These are phyloP conservation scores for Apteryx mantelli DNA, from an alignment of 2,113 vertebrate genomes.

Conservation along the genomic window DNA sequence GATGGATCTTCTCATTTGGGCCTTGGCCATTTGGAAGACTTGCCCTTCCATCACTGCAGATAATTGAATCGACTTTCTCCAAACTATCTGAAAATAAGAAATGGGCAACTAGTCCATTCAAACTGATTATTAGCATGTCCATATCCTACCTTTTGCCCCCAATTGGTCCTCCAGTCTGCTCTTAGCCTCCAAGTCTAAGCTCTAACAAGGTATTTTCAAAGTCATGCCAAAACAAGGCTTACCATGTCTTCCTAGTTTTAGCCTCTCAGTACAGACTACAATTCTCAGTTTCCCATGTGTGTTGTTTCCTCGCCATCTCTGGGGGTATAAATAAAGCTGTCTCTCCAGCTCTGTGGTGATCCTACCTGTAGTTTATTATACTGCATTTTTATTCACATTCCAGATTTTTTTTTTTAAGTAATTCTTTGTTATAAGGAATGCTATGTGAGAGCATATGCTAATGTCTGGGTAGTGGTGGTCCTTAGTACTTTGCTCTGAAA, in stretches of 20 bases:
- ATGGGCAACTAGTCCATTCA: neutral
- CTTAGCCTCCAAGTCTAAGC: neutral
- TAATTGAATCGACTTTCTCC: neutral
- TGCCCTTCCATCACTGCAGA: neutral
- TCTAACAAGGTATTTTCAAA: neutral
- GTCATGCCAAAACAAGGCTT: neutral
- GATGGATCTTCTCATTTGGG: neutral
- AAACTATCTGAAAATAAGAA: neutral
- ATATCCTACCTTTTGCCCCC: neutral
- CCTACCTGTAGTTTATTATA: neutral
- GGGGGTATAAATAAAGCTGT: neutral
- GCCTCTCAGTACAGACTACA: neutral
- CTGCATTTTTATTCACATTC: neutral
- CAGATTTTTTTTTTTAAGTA: neutral
- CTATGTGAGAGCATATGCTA: neutral
- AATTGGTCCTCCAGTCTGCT: neutral
- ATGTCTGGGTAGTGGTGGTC: neutral
- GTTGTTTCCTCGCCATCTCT: neutral
- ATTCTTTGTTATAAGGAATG: neutral
- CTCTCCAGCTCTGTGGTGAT: neutral
- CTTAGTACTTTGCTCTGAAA: neutral
- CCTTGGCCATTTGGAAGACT: neutral
- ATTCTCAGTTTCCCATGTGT: neutral
- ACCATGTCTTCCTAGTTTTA: neutral
- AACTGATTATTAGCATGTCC: neutral